Evolutionary conservation across 2,113 vertebrate genomes (phyloP).

Genomic region (Macaca fascicularis): T2T-MFA8v1.1 NC_088389.1:15012501-15013000

Average conservation of each 20-base stretch:
- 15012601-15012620: not conserved
- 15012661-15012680: not conserved
- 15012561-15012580: conserved; percentile 93
- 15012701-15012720: not conserved
- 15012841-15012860: not conserved
- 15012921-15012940: too few species aligned
- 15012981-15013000: too few species aligned
- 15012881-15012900: too few species aligned
- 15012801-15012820: not conserved
- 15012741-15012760: not conserved
- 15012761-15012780: not conserved
- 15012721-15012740: not conserved
- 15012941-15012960: too few species aligned
- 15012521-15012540: conserved; percentile 92
- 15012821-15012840: not conserved
- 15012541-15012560: conserved; percentile 95
- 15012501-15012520: conserved; percentile 95
- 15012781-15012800: not conserved
- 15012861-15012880: too few species aligned
- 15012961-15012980: too few species aligned
- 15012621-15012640: not conserved
- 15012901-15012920: too few species aligned
- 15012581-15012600: conserved; percentile 81
- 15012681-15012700: not conserved
- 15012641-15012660: not conserved